Conservation (phyloP, 2,888 invertebrate genomes). For the Drosophila borealis region DNA sequence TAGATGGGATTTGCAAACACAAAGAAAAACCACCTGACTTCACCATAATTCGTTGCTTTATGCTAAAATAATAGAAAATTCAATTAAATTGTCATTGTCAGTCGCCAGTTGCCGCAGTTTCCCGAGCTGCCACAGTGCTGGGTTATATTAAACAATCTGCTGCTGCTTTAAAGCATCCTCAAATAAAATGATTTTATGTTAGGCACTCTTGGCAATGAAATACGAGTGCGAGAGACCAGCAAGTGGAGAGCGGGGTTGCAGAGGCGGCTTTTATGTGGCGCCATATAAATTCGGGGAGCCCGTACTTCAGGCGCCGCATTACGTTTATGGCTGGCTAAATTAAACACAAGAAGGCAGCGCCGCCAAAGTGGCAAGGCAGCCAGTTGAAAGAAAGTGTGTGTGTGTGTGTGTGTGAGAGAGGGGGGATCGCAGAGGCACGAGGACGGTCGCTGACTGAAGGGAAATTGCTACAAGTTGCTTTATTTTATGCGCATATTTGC, state of each 20-base stretch:
- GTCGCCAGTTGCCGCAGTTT: not conserved
- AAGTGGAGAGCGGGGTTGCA: not conserved
- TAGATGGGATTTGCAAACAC: no score
- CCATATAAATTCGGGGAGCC: constrained; percentile 71
- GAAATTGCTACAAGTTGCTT: constrained; percentile 78
- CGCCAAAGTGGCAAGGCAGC: constrained; percentile 50
- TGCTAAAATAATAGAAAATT: constrained; percentile 13
- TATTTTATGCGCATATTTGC: constrained; percentile 80
- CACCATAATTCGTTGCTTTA: no score
- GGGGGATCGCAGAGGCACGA: not conserved
- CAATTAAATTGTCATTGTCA: constrained; percentile 39
- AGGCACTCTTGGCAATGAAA: constrained; percentile 68
- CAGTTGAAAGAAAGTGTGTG: constrained; percentile 24
- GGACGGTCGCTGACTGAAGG: constrained; percentile 4
- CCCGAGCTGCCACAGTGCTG: constrained; percentile 33
- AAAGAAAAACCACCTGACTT: no score
- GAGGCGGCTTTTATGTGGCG: constrained; percentile 69
- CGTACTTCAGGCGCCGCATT: constrained; percentile 74
- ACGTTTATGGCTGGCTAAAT: constrained; percentile 77
- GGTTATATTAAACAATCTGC: constrained; percentile 54
- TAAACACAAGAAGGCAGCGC: constrained; percentile 70
- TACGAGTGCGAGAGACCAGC: constrained; percentile 21
- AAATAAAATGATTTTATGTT: constrained; percentile 73
- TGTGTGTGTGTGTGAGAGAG: not conserved
- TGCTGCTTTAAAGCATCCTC: constrained; percentile 57